Conservation (phyloP, 2,797 vertebrate genomes). For the Pangasius sanitwongsei region DNA sequence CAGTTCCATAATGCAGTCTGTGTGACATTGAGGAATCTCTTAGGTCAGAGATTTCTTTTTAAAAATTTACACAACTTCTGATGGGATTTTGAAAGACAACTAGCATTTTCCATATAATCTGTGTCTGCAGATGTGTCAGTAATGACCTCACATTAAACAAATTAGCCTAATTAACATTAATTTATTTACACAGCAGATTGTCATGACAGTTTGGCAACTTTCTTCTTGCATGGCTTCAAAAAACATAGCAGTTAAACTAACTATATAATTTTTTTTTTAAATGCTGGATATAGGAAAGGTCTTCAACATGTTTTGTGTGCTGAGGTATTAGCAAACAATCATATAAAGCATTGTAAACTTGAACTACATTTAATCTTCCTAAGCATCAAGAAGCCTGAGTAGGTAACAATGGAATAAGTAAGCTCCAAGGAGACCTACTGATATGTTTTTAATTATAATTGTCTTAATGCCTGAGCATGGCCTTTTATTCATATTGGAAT, state of each 20-base stretch:
- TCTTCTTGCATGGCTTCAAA: background rate
- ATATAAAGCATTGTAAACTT: background rate
- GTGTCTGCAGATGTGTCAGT: background rate
- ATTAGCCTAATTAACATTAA: background rate
- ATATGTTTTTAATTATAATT: constrained; percentile 4
- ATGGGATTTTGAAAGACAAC: background rate
- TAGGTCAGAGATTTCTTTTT: background rate
- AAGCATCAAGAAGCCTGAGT: background rate
- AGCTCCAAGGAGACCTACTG: background rate
- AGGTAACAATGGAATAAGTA: background rate
- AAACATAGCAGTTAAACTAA: background rate
- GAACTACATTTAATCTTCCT: background rate
- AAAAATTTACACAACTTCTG: background rate
- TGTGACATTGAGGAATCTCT: background rate
- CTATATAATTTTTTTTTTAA: background rate
- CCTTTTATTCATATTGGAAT: background rate
- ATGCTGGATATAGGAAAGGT: background rate
- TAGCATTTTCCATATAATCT: background rate
- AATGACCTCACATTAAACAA: background rate
- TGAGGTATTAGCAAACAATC: background rate
- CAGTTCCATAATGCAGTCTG: background rate
- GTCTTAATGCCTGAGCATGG: background rate
- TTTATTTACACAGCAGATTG: background rate
- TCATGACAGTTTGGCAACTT: background rate
- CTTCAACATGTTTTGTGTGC: background rate